These are phyloP conservation scores for Menidia menidia DNA, from an alignment of 2,797 vertebrate species.

Conservation along the genomic window DNA sequence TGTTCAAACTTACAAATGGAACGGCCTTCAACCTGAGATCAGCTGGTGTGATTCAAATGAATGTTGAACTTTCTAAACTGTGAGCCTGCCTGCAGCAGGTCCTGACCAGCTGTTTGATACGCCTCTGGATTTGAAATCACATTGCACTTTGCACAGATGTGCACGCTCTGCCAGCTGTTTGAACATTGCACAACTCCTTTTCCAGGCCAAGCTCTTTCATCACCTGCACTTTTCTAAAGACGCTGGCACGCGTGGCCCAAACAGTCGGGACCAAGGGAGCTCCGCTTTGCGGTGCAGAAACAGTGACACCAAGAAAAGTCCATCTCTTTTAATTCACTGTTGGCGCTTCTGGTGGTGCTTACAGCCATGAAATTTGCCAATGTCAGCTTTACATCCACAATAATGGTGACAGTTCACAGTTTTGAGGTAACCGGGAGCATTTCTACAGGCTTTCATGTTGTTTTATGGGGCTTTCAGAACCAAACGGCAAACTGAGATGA, in stretches of 20 bases:
- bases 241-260: background rate
- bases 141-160: slow-evolving; percentile 23
- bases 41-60: no score
- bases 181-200: slow-evolving; percentile 6
- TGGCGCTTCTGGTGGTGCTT: slow-evolving; percentile 12
- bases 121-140: background rate
- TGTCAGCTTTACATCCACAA: slow-evolving; percentile 1
- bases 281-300: background rate
- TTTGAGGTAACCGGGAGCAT: background rate
- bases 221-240: background rate
- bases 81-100: background rate
- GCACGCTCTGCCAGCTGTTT: slow-evolving; percentile 22
- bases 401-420: slow-evolving; percentile 1
- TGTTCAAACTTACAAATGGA: no score
- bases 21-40: no score
- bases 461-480: background rate
- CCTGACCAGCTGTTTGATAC: background rate
- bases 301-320: background rate
- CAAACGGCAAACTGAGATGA: background rate
- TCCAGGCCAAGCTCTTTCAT: background rate
- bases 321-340: slow-evolving; percentile 39
- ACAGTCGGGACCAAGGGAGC: no score
- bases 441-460: background rate
- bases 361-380: slow-evolving; percentile 4
- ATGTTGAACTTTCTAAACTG: no score